Base-by-base conservation (phyloP, 2,888 invertebrate genomes). In the Orgyia antiqua region DNA sequence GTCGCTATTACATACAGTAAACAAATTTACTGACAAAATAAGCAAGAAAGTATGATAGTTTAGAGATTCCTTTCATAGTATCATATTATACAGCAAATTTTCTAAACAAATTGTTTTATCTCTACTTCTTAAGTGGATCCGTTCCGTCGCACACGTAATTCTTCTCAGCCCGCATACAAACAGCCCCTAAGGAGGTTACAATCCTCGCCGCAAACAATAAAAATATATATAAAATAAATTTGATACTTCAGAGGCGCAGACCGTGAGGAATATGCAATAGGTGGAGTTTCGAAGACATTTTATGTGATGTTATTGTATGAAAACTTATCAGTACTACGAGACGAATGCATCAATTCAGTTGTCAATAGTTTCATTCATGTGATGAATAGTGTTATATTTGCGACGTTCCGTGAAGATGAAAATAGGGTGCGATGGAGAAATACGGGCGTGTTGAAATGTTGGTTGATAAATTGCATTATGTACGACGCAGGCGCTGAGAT, bases 171-270 rank as follows among this genome's bases (percentile, higher is more conserved):
- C 71, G 82, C 80, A 80, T 80, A 80, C 78, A 83, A 80, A 80
- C 77, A 74, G 76, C 72, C 74, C 69, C 73, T 74, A 75, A 79
- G 75, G 74, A 79, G 76, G 73, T 73, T 77, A 78, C 77, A 80
- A 80, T 82, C 76, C 75, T 68, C 68, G 69, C 71, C 69, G 70
- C 78, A 75, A 77, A 78, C 80, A 79, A 80, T 80, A 82, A 83
- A 79, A 77, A 74, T 77, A 75, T 75, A 78, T 74, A 78, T 82
- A 79, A 79, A 79, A 77, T 82, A 79, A 76, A 82, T 80, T 77
- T 77, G 77, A 73, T 77, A 74, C 73, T 73, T 66, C 54, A 60
- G 53, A 65, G 62, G 60, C 60, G 68, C 52, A 63, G 62, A 59
- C 68, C 65, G 63, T 60, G 66, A 66, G 61, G 59, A 71, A 73